These are phyloP conservation scores for Tinamus major DNA, from an alignment of 2,797 vertebrate genomes.

Conservation along the genomic window DNA sequence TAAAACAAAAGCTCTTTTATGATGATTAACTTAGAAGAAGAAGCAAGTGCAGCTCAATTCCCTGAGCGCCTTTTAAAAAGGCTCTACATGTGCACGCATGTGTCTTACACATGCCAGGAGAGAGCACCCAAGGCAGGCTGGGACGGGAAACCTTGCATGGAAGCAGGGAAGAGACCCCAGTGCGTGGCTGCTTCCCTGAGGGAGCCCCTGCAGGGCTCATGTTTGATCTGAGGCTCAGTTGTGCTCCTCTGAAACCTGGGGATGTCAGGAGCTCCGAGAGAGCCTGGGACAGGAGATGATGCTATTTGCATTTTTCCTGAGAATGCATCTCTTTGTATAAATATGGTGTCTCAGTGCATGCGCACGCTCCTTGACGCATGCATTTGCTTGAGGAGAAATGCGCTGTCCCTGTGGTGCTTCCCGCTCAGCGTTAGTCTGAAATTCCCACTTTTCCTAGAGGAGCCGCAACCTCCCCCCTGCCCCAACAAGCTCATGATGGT, in stretches of 20 bases:
- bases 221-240: conserved; percentile 73
- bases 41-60: conserved; percentile 62
- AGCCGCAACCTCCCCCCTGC: background rate
- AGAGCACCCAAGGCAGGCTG: conserved; percentile 63
- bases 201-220: conserved; percentile 74
- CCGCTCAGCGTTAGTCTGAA: conserved; percentile 38
- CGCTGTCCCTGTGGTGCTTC: conserved; percentile 19
- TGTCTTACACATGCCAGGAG: conserved; percentile 29
- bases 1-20: conserved; percentile 64
- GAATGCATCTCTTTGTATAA: conserved; percentile 72
- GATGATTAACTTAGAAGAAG: conserved; percentile 51
- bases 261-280: conserved; percentile 69
- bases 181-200: conserved; percentile 66
- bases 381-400: conserved; percentile 60
- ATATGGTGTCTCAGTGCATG: conserved; percentile 60
- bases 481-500: conserved; percentile 9
- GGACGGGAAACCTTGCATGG: conserved; percentile 52
- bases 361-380: conserved; percentile 17
- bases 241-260: conserved; percentile 74
- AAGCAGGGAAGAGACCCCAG: conserved; percentile 61
- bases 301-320: conserved; percentile 73
- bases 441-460: conserved; percentile 51
- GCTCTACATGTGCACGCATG: background rate
- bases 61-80: conserved; percentile 61
- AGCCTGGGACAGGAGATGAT: conserved; percentile 53